Conservation (phyloP, 37 sponge, comb jelly and placozoan genomes). For the Bolinopsis microptera region DNA sequence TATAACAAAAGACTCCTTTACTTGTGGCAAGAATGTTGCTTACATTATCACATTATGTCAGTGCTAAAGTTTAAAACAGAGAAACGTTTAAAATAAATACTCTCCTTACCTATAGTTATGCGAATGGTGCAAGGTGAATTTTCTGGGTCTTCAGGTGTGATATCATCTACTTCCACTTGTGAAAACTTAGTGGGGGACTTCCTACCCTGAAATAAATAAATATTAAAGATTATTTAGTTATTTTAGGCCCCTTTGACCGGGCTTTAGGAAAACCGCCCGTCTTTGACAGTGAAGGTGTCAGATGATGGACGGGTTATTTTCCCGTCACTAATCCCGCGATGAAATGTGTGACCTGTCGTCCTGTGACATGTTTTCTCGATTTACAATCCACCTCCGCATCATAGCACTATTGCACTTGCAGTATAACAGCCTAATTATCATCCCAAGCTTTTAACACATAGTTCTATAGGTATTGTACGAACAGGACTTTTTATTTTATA, state of each 20-base stretch:
- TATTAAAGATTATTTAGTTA: not conserved
- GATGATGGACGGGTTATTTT: too few species aligned
- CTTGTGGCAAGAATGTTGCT: too few species aligned
- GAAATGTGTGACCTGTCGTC: not conserved
- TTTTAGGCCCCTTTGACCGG: too few species aligned
- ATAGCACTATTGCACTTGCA: too few species aligned
- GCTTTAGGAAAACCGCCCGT: too few species aligned
- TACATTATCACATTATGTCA: too few species aligned
- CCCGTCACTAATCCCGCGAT: too few species aligned
- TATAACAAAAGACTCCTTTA: too few species aligned
- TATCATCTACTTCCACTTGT: conserved; percentile 46
- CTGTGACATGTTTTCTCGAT: not conserved
- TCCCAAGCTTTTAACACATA: not conserved
- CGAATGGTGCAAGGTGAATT: conserved; percentile 13
- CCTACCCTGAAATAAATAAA: not conserved
- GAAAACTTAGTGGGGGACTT: not conserved
- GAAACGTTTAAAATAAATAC: too few species aligned
- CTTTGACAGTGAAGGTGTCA: too few species aligned
- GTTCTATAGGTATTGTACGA: not conserved
- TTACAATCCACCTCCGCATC: not conserved
- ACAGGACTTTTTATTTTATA: not conserved
- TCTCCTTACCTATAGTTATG: conserved; percentile 41
- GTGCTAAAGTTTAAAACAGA: too few species aligned
- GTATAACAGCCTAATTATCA: not conserved
- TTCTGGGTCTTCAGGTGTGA: conserved; percentile 38